Percentiles rank a stretch among this genome's conserved stretches.
Evolutionary conservation across 2,113 vertebrate genomes (phyloP).

Genomic region (Ailuropoda melanoleuca): DNA sequence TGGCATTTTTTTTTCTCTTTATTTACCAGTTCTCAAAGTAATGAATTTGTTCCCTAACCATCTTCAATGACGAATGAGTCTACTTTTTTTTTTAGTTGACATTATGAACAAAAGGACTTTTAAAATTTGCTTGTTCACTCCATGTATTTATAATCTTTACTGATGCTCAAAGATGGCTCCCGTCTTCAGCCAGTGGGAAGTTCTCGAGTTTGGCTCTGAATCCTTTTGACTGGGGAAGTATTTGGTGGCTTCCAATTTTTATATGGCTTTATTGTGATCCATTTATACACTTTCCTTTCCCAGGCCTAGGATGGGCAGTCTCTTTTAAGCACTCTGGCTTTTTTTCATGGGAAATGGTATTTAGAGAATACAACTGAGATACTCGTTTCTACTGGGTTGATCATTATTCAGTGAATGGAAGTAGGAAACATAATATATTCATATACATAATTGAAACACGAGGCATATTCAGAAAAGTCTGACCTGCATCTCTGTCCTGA

Average conservation of each 20-base stretch:
- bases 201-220: neutral
- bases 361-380: neutral
- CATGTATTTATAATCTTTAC: neutral
- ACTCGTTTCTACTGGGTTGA: neutral
- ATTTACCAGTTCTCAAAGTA: slow-evolving; percentile 21
- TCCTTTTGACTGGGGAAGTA: neutral
- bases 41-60: neutral
- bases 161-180: neutral
- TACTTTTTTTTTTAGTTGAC: neutral
- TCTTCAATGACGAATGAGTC: neutral
- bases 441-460: neutral
- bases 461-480: neutral
- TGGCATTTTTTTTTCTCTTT: neutral
- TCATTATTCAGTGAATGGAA: neutral
- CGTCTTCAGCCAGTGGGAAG: neutral
- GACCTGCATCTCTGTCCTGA: neutral
- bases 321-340: neutral
- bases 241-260: neutral
- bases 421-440: neutral
- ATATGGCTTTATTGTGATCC: neutral
- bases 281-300: neutral
- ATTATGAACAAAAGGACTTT: neutral
- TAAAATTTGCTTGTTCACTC: neutral
- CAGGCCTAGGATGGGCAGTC: neutral
- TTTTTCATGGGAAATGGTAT: neutral